Conservation (phyloP, 2,797 vertebrate genomes). For the Lacerta viridis region DNA sequence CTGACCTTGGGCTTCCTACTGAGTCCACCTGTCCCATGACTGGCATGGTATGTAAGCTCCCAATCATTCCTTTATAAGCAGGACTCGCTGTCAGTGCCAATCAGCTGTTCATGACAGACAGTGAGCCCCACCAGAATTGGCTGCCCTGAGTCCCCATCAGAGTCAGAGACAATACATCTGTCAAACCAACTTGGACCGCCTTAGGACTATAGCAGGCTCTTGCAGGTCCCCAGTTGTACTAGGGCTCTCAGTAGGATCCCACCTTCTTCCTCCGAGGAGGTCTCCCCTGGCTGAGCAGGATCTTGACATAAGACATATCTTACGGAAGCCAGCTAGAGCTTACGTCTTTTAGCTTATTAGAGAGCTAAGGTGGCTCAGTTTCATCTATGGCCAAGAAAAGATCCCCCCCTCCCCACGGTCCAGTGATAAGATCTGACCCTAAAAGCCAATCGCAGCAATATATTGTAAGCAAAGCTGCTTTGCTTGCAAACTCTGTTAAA, state of each 20-base stretch:
- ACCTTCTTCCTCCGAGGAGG: neutral
- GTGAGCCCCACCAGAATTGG: too few relatives aligned
- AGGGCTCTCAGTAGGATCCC: too few relatives aligned
- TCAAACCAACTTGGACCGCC: neutral
- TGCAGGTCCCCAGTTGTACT: neutral
- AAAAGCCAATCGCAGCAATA: neutral
- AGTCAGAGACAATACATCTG: neutral
- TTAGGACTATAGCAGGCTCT: neutral
- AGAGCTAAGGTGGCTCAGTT: neutral
- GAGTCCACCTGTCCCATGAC: too few relatives aligned
- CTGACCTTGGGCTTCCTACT: too few relatives aligned
- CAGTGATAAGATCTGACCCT: neutral
- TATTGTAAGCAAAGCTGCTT: slow-evolving; percentile 5
- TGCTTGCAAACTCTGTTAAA: slow-evolving; percentile 10
- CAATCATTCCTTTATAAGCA: too few relatives aligned
- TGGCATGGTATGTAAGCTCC: too few relatives aligned
- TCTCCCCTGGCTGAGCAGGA: too few relatives aligned
- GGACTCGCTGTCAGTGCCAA: too few relatives aligned
- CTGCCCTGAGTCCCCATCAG: too few relatives aligned
- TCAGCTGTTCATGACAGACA: too few relatives aligned
- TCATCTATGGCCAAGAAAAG: neutral
- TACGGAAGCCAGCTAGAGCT: neutral
- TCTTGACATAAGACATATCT: too few relatives aligned
- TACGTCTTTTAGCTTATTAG: neutral
- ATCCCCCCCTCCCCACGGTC: neutral